A percentile compares a stretch with the other conserved stretches of the same genome.
Conservation (phyloP, 2,797 vertebrate genomes). For the Gallinago stenura region DNA sequence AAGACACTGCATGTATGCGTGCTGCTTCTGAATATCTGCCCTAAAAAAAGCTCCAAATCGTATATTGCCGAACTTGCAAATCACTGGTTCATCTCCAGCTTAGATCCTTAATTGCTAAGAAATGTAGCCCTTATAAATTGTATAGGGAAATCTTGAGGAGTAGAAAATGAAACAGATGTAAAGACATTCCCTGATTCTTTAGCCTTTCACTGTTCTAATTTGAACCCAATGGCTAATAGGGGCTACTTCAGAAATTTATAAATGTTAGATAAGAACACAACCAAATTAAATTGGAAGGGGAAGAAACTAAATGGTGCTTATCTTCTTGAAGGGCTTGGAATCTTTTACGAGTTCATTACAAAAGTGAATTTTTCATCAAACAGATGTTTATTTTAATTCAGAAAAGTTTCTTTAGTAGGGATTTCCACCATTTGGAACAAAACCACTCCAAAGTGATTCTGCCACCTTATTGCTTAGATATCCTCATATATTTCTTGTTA, state of each 20-base stretch:
- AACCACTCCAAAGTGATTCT: slow-evolving; percentile 55
- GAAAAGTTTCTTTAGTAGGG: slow-evolving; percentile 4
- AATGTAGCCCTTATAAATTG: background rate
- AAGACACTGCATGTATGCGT: background rate
- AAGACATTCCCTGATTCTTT: background rate
- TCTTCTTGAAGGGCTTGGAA: background rate
- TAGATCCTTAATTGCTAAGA: background rate
- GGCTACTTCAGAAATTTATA: background rate
- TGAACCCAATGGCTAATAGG: background rate
- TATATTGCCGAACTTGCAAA: background rate
- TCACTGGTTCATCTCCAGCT: background rate
- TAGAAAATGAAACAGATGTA: background rate
- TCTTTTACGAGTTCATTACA: background rate
- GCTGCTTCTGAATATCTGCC: background rate
- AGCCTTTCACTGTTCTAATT: background rate
- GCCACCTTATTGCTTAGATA: slow-evolving; percentile 69
- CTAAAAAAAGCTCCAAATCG: background rate
- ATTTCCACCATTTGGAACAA: slow-evolving; percentile 10
- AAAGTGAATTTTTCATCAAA: background rate
- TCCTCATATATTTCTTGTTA: slow-evolving; percentile 94
- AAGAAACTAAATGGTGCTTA: background rate
- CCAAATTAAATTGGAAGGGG: background rate
- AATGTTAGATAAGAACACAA: background rate
- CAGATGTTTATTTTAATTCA: slow-evolving; percentile 2
- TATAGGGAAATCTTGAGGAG: background rate